These are phyloP conservation scores for Muscidifurax raptorellus DNA, from an alignment of 1,140 invertebrate species.

Conservation along the genomic window DNA sequence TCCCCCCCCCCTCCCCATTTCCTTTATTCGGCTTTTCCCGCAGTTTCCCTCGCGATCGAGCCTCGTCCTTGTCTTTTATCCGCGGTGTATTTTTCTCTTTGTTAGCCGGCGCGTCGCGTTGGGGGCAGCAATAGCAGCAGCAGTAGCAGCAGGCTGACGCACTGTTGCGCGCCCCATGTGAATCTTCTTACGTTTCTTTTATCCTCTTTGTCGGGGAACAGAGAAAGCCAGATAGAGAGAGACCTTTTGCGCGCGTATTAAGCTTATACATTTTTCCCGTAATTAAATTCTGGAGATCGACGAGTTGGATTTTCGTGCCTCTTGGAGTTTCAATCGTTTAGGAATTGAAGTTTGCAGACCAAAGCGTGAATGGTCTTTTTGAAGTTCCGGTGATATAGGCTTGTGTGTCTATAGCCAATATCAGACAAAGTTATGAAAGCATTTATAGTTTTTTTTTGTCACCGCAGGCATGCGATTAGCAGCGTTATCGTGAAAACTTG, in stretches of 20 bases:
- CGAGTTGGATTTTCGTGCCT: background rate
- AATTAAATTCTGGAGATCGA: constrained; percentile 32
- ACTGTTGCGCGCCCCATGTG: constrained; percentile 18
- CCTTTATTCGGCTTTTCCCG: constrained; percentile 51
- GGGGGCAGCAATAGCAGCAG: background rate
- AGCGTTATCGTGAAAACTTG: too few relatives aligned
- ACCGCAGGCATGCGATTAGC: too few relatives aligned
- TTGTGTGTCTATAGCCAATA: too few relatives aligned
- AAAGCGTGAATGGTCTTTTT: constrained; percentile 9
- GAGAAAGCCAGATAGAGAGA: background rate
- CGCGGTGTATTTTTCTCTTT: constrained; percentile 45
- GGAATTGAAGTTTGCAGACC: background rate
- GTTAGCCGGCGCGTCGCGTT: constrained; percentile 12
- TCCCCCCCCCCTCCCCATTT: constrained; percentile 16
- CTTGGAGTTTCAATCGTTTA: background rate
- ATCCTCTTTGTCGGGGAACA: constrained; percentile 38
- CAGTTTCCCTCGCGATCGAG: constrained; percentile 34
- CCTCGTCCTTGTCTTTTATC: background rate
- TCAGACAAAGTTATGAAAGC: too few relatives aligned
- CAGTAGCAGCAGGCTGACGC: background rate
- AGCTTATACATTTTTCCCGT: constrained; percentile 10
- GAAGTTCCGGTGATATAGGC: background rate
- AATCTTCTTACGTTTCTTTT: constrained; percentile 45
- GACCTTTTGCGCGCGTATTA: constrained; percentile 30
- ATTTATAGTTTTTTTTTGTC: too few relatives aligned